These are phyloP conservation scores for Xyrichtys novacula DNA, from an alignment of 2,797 vertebrate species.

Conservation along the genomic window DNA sequence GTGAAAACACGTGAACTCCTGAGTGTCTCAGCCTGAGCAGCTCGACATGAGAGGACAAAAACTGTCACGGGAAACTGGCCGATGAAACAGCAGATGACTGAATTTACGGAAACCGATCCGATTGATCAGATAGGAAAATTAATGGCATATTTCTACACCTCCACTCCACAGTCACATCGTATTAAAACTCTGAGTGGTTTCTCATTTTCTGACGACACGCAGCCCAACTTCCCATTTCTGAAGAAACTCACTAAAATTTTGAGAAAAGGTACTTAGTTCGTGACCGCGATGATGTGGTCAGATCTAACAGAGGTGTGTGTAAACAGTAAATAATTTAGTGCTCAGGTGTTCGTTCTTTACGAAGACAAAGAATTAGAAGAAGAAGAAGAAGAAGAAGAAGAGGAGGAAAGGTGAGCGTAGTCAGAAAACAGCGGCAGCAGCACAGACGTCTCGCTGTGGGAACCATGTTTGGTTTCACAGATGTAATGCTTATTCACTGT, in stretches of 20 bases:
- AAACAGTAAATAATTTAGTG: no score
- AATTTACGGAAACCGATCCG: not conserved
- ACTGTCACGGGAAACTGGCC: not conserved
- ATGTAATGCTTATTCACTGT: conserved; percentile 57
- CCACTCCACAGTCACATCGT: not conserved
- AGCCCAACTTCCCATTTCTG: not conserved
- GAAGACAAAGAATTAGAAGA: no score
- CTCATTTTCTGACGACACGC: not conserved
- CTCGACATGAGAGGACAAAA: no score
- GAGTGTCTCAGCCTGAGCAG: not conserved
- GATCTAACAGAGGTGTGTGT: no score
- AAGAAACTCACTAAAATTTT: not conserved
- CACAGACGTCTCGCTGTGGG: conserved; percentile 26
- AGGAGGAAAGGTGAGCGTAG: not conserved
- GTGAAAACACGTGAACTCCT: not conserved
- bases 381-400: conserved; percentile 16
- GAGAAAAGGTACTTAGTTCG: not conserved
- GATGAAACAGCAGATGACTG: not conserved
- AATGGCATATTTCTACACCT: not conserved
- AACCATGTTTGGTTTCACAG: conserved; percentile 42
- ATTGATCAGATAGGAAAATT: not conserved
- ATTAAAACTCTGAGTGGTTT: not conserved
- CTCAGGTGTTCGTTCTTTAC: no score
- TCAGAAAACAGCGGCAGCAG: not conserved
- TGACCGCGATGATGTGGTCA: not conserved